Evolutionary conservation across 1,140 invertebrate genomes (phyloP).

Genomic region (Scaptomyza montana): DNA sequence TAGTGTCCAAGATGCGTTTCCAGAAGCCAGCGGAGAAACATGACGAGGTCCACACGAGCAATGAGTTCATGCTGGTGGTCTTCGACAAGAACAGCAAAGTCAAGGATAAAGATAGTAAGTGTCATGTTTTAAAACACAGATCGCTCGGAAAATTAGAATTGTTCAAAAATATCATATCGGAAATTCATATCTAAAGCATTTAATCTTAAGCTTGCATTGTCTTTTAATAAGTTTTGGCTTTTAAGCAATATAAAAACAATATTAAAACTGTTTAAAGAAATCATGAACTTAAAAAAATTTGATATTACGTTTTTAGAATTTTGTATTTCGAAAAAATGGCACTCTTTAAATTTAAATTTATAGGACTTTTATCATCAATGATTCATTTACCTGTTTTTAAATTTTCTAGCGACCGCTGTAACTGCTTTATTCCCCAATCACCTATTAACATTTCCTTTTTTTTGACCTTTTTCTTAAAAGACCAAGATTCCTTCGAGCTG

Average conservation of each 20-base stretch:
- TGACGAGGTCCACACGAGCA: conserved; percentile 84
- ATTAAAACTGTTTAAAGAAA: neutral
- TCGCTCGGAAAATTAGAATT: neutral
- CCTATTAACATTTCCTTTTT: conserved; percentile 1
- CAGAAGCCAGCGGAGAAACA: conserved; percentile 66
- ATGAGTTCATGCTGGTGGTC: conserved; percentile 92
- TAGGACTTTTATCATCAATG: no score
- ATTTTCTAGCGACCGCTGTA: no score
- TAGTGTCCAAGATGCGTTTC: conserved; percentile 28
- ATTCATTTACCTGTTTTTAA: no score
- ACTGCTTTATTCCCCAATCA: neutral
- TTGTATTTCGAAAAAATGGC: no score
- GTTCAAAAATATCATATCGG: conserved; percentile 1
- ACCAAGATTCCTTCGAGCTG: conserved; percentile 86
- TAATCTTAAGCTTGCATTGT: neutral
- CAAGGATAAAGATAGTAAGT: conserved; percentile 84
- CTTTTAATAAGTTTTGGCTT: neutral
- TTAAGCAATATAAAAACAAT: neutral
- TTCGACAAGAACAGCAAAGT: conserved; percentile 86
- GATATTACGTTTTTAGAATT: no score
- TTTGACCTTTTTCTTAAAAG: conserved; percentile 40
- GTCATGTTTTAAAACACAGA: neutral
- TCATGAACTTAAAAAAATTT: no score
- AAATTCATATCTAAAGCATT: conserved; percentile 3
- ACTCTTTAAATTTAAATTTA: no score